A percentile compares a stretch with the other conserved stretches of the same genome.
phyloP scores from a whole-genome alignment of 2,888 invertebrate genomes.

The Pogonocherus hispidulus region DNA sequence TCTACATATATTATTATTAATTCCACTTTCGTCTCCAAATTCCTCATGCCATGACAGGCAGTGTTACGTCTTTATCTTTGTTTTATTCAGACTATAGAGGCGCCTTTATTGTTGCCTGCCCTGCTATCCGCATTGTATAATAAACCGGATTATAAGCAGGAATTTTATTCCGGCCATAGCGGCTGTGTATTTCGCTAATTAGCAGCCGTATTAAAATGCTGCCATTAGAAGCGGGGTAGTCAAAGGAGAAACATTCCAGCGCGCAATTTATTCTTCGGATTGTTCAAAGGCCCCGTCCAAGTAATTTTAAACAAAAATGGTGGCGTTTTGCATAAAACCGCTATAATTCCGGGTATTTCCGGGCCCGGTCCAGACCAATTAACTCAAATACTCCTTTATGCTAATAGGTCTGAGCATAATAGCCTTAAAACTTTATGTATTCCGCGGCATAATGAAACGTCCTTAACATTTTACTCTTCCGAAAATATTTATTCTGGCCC shows the following conservation, averaged over 20 bases:
- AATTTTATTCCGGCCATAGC: slow-evolving; percentile 5
- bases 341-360: slow-evolving; percentile 63
- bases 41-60: no score
- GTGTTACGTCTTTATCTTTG: no score
- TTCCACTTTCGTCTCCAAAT: no score
- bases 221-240: slow-evolving; percentile 43
- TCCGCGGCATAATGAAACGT: slow-evolving; percentile 69
- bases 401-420: slow-evolving; percentile 68
- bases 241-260: slow-evolving; percentile 46
- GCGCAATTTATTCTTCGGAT: slow-evolving; percentile 55
- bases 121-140: background rate
- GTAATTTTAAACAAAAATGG: slow-evolving; percentile 61
- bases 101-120: background rate
- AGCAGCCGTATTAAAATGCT: slow-evolving; percentile 47
- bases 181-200: slow-evolving; percentile 43
- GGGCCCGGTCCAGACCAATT: slow-evolving; percentile 65
- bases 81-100: background rate
- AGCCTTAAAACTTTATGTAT: slow-evolving; percentile 69
- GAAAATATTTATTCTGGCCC: slow-evolving; percentile 70
- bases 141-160: slow-evolving; percentile 3
- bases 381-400: slow-evolving; percentile 69
- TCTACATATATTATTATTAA: no score
- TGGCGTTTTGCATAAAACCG: slow-evolving; percentile 62
- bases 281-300: slow-evolving; percentile 54
- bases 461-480: slow-evolving; percentile 70